A percentile compares a stretch with the other conserved stretches of the same genome.
Evolutionary conservation across 2,113 vertebrate species (phyloP).

Genomic region (Halichoeres trimaculatus): DNA sequence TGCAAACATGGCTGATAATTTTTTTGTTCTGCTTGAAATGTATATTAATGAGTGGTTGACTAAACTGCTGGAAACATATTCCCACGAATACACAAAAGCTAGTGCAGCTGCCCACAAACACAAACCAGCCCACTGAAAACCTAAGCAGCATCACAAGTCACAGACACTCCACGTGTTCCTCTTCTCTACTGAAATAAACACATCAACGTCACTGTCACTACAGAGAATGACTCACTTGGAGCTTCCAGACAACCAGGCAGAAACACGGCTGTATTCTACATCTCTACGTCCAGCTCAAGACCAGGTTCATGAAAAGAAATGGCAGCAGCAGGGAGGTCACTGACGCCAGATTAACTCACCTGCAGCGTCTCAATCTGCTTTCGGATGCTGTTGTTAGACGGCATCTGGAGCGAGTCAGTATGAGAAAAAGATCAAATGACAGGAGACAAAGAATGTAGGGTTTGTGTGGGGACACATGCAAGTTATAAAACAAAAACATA

Average conservation of each 20-base stretch:
- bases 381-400: slow-evolving; percentile 99
- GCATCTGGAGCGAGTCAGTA: slow-evolving; percentile 98
- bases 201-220: slow-evolving; percentile 8
- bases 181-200: neutral
- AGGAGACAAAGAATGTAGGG: slow-evolving; percentile 82
- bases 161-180: neutral
- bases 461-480: slow-evolving; percentile 77
- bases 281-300: slow-evolving; percentile 28
- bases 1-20: neutral
- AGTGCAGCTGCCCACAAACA: slow-evolving; percentile 16
- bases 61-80: neutral
- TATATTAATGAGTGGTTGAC: no score
- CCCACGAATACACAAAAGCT: slow-evolving; percentile 1
- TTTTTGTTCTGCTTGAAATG: neutral
- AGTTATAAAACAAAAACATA: slow-evolving; percentile 71
- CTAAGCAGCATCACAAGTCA: slow-evolving; percentile 22
- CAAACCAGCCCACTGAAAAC: slow-evolving; percentile 28
- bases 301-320: slow-evolving; percentile 18
- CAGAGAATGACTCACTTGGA: slow-evolving; percentile 14
- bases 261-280: neutral
- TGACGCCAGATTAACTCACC: slow-evolving; percentile 88
- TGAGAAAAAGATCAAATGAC: slow-evolving; percentile 90
- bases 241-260: neutral
- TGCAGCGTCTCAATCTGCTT: slow-evolving; percentile 99
- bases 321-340: slow-evolving; percentile 37